A percentile compares a stretch with the other conserved stretches of the same genome.
These are phyloP conservation scores for Euzophera pinguis DNA, from an alignment of 2,888 invertebrate species.

Conservation along the genomic window DNA sequence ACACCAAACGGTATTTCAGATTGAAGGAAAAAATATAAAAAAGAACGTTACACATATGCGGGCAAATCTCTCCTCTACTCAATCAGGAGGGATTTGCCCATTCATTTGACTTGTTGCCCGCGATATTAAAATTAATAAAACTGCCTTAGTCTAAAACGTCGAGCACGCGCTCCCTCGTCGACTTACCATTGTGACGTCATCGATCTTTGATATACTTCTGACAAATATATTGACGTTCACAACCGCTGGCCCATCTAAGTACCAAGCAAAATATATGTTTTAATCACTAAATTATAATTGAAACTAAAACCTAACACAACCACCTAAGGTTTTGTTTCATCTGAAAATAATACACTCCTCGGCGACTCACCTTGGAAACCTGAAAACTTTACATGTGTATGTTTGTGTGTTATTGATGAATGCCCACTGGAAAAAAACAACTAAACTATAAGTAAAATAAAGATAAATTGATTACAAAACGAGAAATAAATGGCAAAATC, in stretches of 20 bases:
- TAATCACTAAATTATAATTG: slow-evolving; percentile 44
- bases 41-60: slow-evolving; percentile 52
- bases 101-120: slow-evolving; percentile 75
- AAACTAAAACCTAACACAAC: slow-evolving; percentile 54
- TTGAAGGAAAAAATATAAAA: slow-evolving; percentile 47
- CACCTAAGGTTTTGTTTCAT: slow-evolving; percentile 30
- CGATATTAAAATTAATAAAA: slow-evolving; percentile 47
- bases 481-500: slow-evolving; percentile 40
- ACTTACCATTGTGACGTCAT: slow-evolving; percentile 99
- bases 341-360: slow-evolving; percentile 26
- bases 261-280: slow-evolving; percentile 76
- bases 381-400: slow-evolving; percentile 33
- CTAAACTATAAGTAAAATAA: slow-evolving; percentile 35
- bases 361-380: slow-evolving; percentile 46
- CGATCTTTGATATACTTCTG: slow-evolving; percentile 99
- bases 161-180: slow-evolving; percentile 57
- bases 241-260: slow-evolving; percentile 94
- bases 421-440: slow-evolving; percentile 23
- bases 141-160: slow-evolving; percentile 58
- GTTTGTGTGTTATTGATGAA: slow-evolving; percentile 19
- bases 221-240: slow-evolving; percentile 99
- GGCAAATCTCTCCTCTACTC: slow-evolving; percentile 63
- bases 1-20: slow-evolving; percentile 62
- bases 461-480: slow-evolving; percentile 38
- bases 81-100: slow-evolving; percentile 68